Evolutionary conservation across 2,113 vertebrate genomes (phyloP).

Genomic region (Paramormyrops kingsleyae): DNA sequence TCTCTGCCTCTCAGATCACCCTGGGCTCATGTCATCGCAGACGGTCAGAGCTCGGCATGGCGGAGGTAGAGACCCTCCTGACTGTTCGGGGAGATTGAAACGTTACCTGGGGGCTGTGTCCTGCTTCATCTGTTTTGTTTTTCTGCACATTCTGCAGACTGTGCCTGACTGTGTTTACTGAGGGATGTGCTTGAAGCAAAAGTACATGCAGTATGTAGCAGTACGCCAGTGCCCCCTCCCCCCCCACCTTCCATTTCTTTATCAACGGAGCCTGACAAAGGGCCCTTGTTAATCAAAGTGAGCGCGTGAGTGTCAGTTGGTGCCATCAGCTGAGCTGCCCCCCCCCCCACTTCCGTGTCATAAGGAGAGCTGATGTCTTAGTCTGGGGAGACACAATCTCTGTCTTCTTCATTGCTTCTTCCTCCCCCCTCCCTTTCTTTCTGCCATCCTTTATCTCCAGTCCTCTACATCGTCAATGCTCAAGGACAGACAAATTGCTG

Average conservation of each 20-base stretch:
- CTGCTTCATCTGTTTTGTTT: neutral
- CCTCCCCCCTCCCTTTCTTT: neutral
- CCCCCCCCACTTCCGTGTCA: neutral
- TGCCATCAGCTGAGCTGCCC: slow-evolving; percentile 5
- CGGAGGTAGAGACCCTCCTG: neutral
- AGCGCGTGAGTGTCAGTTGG: neutral
- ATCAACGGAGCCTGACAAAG: neutral
- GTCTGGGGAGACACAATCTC: neutral
- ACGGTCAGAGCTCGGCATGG: neutral
- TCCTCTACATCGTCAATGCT: neutral
- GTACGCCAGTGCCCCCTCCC: neutral
- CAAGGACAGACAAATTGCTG: slow-evolving; percentile 14
- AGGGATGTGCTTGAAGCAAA: neutral
- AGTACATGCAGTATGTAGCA: neutral
- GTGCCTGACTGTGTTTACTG: neutral
- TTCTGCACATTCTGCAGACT: neutral
- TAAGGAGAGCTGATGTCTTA: neutral
- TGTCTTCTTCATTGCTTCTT: neutral
- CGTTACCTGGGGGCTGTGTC: neutral
- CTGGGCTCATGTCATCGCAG: neutral
- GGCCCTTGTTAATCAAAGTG: neutral
- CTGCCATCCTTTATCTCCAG: neutral
- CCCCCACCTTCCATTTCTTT: neutral
- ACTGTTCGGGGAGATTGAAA: neutral
- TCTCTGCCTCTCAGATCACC: neutral